Conservation (phyloP, 1,140 invertebrate species). For the Oppia nitens region DNA sequence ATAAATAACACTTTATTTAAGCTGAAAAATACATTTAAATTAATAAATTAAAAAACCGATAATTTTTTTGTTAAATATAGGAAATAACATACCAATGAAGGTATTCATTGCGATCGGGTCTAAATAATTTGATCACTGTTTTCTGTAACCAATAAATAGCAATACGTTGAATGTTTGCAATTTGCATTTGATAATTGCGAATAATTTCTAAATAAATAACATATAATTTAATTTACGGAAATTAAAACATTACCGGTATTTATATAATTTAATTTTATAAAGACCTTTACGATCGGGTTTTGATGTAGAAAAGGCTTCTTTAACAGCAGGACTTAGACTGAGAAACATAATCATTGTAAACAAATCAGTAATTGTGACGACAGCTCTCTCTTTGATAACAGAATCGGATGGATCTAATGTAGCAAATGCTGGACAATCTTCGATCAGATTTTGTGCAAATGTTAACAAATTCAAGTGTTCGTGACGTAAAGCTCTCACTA, state of each 20-base stretch:
- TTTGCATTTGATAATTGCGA: conserved; percentile 45
- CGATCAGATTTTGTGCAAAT: conserved; percentile 50
- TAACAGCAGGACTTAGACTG: conserved; percentile 51
- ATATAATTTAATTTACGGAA: conserved; percentile 24
- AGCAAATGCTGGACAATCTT: conserved; percentile 33
- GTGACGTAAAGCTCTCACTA: conserved; percentile 60
- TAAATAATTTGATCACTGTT: conserved; percentile 51
- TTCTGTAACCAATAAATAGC: conserved; percentile 69
- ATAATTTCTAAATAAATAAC: conserved; percentile 27
- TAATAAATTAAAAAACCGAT: not conserved
- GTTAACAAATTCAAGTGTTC: conserved; percentile 50
- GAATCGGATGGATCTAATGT: conserved; percentile 28
- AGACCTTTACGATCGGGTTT: not conserved
- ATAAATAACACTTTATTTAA: conserved; percentile 72
- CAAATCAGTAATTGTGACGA: conserved; percentile 63
- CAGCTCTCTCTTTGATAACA: conserved; percentile 47
- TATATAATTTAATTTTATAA: not conserved
- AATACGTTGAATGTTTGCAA: conserved; percentile 60
- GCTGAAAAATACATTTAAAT: conserved; percentile 20
- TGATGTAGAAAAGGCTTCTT: conserved; percentile 41
- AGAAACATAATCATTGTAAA: conserved; percentile 68
- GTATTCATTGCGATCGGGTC: conserved; percentile 41
- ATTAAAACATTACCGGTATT: conserved; percentile 16
- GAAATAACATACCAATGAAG: not conserved
- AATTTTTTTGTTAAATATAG: not conserved